These are phyloP conservation scores for Aleadryas rufinucha DNA, from an alignment of 2,113 vertebrate species.

Conservation along the genomic window DNA sequence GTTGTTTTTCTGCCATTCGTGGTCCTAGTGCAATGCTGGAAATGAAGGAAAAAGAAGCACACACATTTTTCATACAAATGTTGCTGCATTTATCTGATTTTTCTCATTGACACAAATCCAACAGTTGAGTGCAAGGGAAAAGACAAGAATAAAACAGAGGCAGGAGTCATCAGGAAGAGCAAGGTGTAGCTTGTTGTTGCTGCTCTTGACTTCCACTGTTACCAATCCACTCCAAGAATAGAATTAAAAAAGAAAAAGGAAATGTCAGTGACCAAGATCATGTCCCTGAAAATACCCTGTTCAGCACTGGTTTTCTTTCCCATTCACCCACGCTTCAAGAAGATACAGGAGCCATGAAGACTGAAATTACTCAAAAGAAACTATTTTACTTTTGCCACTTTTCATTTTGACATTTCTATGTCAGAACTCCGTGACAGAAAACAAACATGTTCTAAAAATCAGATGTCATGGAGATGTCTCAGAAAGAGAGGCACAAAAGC, in stretches of 20 bases:
- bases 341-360: not conserved
- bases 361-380: not conserved
- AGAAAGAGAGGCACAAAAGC: not conserved
- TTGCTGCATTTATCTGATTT: not conserved
- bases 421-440: not conserved
- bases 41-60: not conserved
- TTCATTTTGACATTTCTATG: not conserved
- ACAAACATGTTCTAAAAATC: not conserved
- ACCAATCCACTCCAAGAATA: not conserved
- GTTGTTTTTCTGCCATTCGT: not conserved
- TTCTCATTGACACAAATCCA: not conserved
- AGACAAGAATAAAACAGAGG: not conserved
- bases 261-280: not conserved
- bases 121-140: not conserved
- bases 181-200: not conserved
- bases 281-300: not conserved
- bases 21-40: not conserved
- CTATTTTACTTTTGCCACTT: not conserved
- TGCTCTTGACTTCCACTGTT: not conserved
- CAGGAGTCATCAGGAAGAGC: not conserved
- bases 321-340: not conserved
- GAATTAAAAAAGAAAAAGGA: not conserved
- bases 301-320: not conserved
- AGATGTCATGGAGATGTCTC: rapidly evolving
- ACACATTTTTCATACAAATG: not conserved